Evolutionary conservation across 2,888 invertebrate genomes (phyloP).

Genomic region (Linnaemya vulpina): DNA sequence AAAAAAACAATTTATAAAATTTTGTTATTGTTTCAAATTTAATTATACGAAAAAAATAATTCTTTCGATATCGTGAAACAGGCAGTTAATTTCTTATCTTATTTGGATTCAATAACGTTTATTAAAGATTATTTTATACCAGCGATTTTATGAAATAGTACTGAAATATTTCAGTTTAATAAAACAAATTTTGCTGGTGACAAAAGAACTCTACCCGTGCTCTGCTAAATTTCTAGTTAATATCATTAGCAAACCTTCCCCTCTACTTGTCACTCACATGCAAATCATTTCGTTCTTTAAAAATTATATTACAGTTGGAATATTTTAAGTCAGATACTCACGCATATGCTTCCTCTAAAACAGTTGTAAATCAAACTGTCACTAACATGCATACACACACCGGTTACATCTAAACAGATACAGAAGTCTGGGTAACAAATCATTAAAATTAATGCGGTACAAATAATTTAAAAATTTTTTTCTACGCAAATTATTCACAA

Average conservation of each 20-base stretch:
- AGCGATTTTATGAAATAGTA: too few species aligned
- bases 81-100: too few species aligned
- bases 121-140: too few species aligned
- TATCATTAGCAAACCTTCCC: background rate
- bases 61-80: too few species aligned
- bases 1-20: too few species aligned
- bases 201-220: too few species aligned
- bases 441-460: slow-evolving; percentile 68
- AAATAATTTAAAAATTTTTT: slow-evolving; percentile 54
- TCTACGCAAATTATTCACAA: slow-evolving; percentile 57
- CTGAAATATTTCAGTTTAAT: too few species aligned
- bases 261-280: background rate
- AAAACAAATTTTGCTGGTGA: too few species aligned
- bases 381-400: slow-evolving; percentile 36
- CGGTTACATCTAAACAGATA: slow-evolving; percentile 30
- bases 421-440: slow-evolving; percentile 67
- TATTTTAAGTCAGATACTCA: slow-evolving; percentile 13
- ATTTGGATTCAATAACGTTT: too few species aligned
- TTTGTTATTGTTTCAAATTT: too few species aligned
- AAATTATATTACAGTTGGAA: slow-evolving; percentile 12
- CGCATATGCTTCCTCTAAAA: slow-evolving; percentile 26
- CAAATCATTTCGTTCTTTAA: background rate
- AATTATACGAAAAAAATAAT: too few species aligned
- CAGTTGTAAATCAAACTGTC: slow-evolving; percentile 63
- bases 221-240: too few species aligned